phyloP scores from a whole-genome alignment of 1,140 invertebrate genomes.

The Drosophila subobscura region DNA sequence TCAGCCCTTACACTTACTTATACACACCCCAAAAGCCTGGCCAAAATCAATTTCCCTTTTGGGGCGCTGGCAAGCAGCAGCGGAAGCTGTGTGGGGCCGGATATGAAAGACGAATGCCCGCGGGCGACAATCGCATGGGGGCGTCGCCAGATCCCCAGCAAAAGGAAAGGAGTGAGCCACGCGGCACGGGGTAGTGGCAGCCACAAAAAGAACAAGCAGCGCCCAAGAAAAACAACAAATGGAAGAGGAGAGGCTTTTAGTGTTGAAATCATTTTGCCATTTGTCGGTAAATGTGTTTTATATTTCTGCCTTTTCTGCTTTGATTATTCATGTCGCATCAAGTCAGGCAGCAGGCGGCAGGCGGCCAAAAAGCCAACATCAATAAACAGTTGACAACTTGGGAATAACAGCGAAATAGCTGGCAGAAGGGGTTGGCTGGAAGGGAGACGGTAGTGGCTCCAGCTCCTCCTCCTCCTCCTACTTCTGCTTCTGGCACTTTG shows the following conservation, averaged over 20 bases:
- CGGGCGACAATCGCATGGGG: constrained; percentile 43
- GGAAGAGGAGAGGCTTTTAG: constrained; percentile 19
- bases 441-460: not conserved
- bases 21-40: constrained; percentile 4
- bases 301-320: constrained; percentile 34
- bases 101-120: constrained; percentile 77
- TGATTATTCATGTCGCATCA: constrained; percentile 55
- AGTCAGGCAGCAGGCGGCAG: constrained; percentile 18
- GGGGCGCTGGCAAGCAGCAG: constrained; percentile 31
- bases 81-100: constrained; percentile 47
- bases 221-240: constrained; percentile 44
- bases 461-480: not conserved
- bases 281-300: constrained; percentile 28
- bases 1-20: no score
- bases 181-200: constrained; percentile 1
- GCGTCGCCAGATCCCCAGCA: no score
- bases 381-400: constrained; percentile 70
- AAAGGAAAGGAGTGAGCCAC: constrained; percentile 7
- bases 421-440: constrained; percentile 4
- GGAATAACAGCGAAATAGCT: constrained; percentile 36
- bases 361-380: constrained; percentile 57
- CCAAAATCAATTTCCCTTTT: constrained; percentile 73
- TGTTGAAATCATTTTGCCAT: constrained; percentile 59
- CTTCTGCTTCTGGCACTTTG: constrained; percentile 54
- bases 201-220: constrained; percentile 14